Percentiles rank a stretch among this genome's conserved stretches.
Conservation (phyloP, 2,797 vertebrate genomes). For the Poeciliopsis turneri region DNA sequence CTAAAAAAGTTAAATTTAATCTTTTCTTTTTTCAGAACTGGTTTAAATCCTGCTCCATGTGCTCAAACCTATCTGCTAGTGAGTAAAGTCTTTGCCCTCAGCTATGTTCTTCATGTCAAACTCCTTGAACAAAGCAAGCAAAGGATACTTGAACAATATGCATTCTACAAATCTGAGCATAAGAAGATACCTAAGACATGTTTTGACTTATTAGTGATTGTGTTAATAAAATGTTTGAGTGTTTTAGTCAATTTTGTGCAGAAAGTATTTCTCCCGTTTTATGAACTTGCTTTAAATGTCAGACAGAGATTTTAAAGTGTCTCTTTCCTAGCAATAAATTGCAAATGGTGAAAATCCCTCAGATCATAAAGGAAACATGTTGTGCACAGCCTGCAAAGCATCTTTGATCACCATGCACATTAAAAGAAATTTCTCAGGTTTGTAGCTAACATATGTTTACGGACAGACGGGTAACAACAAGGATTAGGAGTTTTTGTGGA, state of each 20-base stretch:
- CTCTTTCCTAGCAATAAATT: neutral
- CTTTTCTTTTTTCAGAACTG: neutral
- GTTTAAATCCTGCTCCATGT: neutral
- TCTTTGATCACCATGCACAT: neutral
- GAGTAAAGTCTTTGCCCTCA: neutral
- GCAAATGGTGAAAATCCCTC: neutral
- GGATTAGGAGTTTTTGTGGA: neutral
- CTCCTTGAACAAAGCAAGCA: neutral
- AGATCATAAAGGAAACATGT: neutral
- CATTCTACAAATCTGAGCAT: neutral
- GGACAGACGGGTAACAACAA: neutral
- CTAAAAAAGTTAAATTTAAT: neutral
- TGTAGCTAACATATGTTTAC: neutral
- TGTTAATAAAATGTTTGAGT: neutral
- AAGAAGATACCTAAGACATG: neutral
- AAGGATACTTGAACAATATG: neutral
- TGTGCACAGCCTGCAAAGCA: neutral
- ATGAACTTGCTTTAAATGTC: neutral
- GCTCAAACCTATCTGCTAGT: neutral
- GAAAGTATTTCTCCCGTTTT: neutral
- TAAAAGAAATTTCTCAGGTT: neutral
- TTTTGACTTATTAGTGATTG: too few species aligned
- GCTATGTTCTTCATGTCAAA: neutral
- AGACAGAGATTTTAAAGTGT: neutral
- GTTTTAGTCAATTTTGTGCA: neutral